Base-by-base conservation (phyloP, 2,113 vertebrate species). In the Gavialis gangeticus region DNA sequence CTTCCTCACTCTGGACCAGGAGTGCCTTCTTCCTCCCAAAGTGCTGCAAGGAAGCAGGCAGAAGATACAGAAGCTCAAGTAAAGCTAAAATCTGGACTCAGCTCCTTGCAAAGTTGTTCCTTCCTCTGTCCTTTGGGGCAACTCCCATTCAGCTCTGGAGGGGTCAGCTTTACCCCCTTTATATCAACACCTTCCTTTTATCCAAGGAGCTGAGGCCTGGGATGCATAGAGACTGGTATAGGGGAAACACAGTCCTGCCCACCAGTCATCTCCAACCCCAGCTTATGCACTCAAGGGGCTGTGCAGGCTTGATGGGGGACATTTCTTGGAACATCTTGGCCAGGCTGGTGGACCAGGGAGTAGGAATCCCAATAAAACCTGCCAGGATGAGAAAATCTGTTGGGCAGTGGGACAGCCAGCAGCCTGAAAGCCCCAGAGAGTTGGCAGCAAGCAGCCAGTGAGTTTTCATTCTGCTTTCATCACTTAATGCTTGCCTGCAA, bases 401-500 rank as follows among this genome's bases (percentile, higher is more conserved):
- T n/a, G 56, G 76, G 76, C n/a, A 22, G 19, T 13, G 19, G 16
- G 19, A n/a, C 27, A 55, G 76, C 80, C 37, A 73, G 27, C 21
- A 16, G n/a, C 62, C 27, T 11, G 77, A 55, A 30, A 28, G 62
- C 63, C 25, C 19, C 1, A 55, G 91, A 87, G 91, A 88, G 66
- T 82, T 18, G 30, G 55, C 79, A 63, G 17, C 18, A 14, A 88
- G 69, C n/a, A 81, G 62, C 84, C 18, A 14, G 2, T 30, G 75
- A 71, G 84, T 90, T 77, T 46, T 82, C 86, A 11, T 82, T 76
- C 84, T 2, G 46, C 79, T 25, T 66, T 82, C 89, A 94, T 15
- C 17, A 88, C 88, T 85, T 13, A 2, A 5, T 64, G 87, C 87
- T 79, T 71, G 92, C 27, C 75, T 37, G 71, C 56, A 94, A 97